Evolutionary conservation across 2,113 vertebrate genomes (phyloP).

Genomic region (Lota lota): DNA sequence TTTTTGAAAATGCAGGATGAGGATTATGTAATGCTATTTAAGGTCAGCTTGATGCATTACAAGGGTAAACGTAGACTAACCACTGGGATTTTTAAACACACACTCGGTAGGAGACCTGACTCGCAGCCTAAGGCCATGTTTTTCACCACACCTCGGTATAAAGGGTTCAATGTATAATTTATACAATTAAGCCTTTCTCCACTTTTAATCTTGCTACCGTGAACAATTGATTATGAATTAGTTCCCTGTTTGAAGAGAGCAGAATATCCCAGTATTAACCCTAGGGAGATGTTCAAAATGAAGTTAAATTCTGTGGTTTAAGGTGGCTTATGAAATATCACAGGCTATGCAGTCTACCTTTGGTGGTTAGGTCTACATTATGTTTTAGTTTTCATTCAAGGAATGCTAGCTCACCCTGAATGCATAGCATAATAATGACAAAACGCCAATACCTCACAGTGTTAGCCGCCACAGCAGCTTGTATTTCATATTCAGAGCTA

Average conservation of each 20-base stretch:
- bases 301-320: too few relatives aligned
- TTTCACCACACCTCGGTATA: background rate
- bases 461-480: background rate
- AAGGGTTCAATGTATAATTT: too few relatives aligned
- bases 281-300: too few relatives aligned
- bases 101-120: background rate
- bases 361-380: background rate
- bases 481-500: background rate
- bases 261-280: too few relatives aligned
- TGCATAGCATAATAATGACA: background rate
- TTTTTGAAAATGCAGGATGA: conserved; percentile 29
- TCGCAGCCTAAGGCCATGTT: too few relatives aligned
- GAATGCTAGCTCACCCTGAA: background rate
- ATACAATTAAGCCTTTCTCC: too few relatives aligned
- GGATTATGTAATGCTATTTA: conserved; percentile 27
- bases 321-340: too few relatives aligned
- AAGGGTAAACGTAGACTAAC: conserved; percentile 17
- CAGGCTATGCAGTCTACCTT: too few relatives aligned
- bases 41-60: conserved; percentile 3
- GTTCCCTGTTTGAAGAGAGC: too few relatives aligned
- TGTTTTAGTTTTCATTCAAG: background rate
- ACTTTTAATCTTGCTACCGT: too few relatives aligned
- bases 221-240: too few relatives aligned
- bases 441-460: background rate
- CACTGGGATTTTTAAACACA: conserved; percentile 7